A percentile compares a stretch with the other conserved stretches of the same genome.
These are phyloP conservation scores for Dinothrombium tinctorium DNA, from an alignment of 1,140 invertebrate genomes.

Conservation along the genomic window DNA sequence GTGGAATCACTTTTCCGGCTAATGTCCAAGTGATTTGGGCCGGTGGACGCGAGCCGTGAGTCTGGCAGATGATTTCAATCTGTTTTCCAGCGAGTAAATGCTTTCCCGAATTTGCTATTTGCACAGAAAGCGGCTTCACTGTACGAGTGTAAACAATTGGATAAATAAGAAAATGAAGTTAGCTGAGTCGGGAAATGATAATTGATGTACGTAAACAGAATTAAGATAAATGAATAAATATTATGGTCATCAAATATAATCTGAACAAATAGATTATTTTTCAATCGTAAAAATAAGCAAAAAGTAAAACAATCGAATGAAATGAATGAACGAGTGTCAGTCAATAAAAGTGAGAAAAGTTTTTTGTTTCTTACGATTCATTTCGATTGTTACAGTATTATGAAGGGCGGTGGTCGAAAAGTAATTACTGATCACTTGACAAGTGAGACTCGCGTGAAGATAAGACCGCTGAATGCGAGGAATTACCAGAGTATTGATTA, in stretches of 20 bases:
- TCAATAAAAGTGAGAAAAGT: too few relatives aligned
- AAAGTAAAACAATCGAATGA: too few relatives aligned
- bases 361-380: constrained; percentile 4
- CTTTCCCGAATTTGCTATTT: not conserved
- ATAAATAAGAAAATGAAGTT: not conserved
- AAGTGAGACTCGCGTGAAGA: not conserved
- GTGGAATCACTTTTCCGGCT: not conserved
- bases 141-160: not conserved
- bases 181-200: too few relatives aligned
- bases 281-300: too few relatives aligned
- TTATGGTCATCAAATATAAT: too few relatives aligned
- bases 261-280: too few relatives aligned
- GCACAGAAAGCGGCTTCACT: constrained; percentile 1
- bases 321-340: too few relatives aligned
- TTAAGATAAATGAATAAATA: too few relatives aligned
- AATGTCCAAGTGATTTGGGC: constrained; percentile 57
- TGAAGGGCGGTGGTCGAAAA: not conserved
- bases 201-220: too few relatives aligned
- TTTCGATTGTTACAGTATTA: not conserved
- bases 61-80: not conserved
- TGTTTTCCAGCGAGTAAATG: not conserved
- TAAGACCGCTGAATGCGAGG: not conserved
- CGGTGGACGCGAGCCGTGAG: constrained; percentile 38
- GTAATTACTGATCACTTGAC: not conserved
- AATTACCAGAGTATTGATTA: not conserved